phyloP scores from a whole-genome alignment of 2,888 invertebrate species.

The Spodoptera littoralis region DNA sequence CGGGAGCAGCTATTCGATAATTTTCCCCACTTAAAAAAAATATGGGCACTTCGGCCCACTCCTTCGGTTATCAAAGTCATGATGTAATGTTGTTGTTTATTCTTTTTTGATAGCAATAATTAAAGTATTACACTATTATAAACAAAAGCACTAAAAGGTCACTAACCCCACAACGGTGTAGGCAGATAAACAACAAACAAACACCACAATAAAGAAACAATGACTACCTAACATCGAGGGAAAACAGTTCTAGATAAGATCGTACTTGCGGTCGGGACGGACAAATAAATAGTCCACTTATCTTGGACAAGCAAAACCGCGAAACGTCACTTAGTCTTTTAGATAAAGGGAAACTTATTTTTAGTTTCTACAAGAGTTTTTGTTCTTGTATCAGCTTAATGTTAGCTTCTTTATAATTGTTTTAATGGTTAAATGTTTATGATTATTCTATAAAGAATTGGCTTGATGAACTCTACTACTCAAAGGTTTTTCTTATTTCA shows the following conservation, averaged over 20 bases:
- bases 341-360: slow-evolving; percentile 63
- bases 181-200: slow-evolving; percentile 29
- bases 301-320: slow-evolving; percentile 71
- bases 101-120: too few relatives aligned
- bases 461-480: too few relatives aligned
- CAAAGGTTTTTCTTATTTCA: too few relatives aligned
- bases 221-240: slow-evolving; percentile 52
- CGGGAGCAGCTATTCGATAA: too few relatives aligned
- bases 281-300: slow-evolving; percentile 81
- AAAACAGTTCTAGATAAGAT: slow-evolving; percentile 65
- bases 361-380: slow-evolving; percentile 32
- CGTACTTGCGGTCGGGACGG: slow-evolving; percentile 58
- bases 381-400: too few relatives aligned
- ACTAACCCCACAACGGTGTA: slow-evolving; percentile 8
- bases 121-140: neutral
- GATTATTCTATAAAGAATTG: too few relatives aligned
- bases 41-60: too few relatives aligned
- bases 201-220: slow-evolving; percentile 49
- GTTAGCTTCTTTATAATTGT: slow-evolving; percentile 7
- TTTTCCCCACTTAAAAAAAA: too few relatives aligned
- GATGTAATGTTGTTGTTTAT: too few relatives aligned
- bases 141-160: neutral
- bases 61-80: too few relatives aligned
- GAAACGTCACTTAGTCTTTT: slow-evolving; percentile 71
- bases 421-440: slow-evolving; percentile 2